Evolutionary conservation across 2,888 invertebrate species (phyloP).

Genomic region (Nymphalis c-album): DNA sequence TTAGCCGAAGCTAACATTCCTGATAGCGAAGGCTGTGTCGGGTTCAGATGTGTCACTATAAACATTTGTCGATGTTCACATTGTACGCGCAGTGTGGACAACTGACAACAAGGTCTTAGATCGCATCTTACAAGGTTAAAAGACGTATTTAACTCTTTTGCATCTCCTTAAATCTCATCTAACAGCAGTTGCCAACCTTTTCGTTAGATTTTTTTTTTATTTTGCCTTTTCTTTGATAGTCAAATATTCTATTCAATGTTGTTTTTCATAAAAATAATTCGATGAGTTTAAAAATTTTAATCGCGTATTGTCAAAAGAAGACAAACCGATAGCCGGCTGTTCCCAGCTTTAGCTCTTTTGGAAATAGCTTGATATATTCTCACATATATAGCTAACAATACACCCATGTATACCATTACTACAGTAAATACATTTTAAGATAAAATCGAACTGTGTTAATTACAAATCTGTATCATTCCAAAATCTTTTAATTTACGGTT

Average conservation of each 20-base stretch:
- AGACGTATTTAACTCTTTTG: slow-evolving; percentile 8
- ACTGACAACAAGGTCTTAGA: slow-evolving; percentile 18
- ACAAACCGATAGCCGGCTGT: no score
- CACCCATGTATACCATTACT: background rate
- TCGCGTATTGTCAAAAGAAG: no score
- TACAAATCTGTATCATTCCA: background rate
- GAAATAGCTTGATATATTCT: no score
- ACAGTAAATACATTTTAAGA: background rate
- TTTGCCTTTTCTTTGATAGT: no score
- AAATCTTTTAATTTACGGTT: background rate
- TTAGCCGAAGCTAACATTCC: slow-evolving; percentile 3
- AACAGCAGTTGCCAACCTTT: no score
- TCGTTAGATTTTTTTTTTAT: no score
- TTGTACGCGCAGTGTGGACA: slow-evolving; percentile 18
- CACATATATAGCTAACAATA: background rate
- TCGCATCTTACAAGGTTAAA: slow-evolving; percentile 16
- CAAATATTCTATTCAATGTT: no score
- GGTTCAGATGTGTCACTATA: slow-evolving; percentile 16
- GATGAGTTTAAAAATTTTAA: no score
- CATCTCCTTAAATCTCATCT: background rate
- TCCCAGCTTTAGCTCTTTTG: no score
- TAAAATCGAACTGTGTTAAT: background rate
- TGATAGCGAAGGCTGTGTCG: slow-evolving; percentile 9
- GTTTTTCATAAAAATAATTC: no score
- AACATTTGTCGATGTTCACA: slow-evolving; percentile 24